Percentiles rank a stretch among this genome's conserved stretches.
phyloP scores from a whole-genome alignment of 2,113 vertebrate genomes.

The Thunnus maccoyii region DNA sequence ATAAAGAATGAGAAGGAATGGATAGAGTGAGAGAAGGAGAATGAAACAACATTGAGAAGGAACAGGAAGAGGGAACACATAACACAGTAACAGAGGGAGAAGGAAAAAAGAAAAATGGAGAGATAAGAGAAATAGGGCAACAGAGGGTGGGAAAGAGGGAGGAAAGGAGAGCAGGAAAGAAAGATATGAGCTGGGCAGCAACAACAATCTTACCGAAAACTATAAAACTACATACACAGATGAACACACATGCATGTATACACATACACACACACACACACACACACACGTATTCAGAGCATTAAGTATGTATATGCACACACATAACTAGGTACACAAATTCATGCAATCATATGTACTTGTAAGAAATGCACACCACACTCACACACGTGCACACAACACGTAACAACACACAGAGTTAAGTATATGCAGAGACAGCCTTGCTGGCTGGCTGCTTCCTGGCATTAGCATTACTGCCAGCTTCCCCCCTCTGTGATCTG shows the following conservation, averaged over 20 bases:
- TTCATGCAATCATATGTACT: constrained; percentile 34
- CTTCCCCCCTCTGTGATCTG: constrained; percentile 59
- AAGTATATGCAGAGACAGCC: constrained; percentile 63
- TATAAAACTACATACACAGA: not conserved
- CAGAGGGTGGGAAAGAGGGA: not conserved
- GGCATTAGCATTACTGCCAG: constrained; percentile 72
- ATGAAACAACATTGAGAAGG: not conserved
- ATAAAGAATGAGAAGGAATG: not conserved
- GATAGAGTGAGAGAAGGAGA: not conserved
- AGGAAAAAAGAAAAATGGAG: not conserved
- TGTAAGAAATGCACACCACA: constrained; percentile 17
- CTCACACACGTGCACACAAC: not conserved
- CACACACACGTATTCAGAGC: not conserved
- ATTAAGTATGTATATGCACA: constrained; percentile 31
- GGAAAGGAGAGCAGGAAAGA: not conserved
- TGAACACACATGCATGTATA: too few relatives aligned
- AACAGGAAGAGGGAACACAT: not conserved
- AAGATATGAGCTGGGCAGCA: not conserved
- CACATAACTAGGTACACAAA: constrained; percentile 21
- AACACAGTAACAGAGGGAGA: not conserved
- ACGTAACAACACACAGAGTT: constrained; percentile 24
- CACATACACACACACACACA: not conserved
- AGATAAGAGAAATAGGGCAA: not conserved
- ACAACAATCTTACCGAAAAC: not conserved
- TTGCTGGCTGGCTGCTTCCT: constrained; percentile 68